Evolutionary conservation across 2,797 vertebrate species (phyloP).

Genomic region (Pempheris klunzingeri): DNA sequence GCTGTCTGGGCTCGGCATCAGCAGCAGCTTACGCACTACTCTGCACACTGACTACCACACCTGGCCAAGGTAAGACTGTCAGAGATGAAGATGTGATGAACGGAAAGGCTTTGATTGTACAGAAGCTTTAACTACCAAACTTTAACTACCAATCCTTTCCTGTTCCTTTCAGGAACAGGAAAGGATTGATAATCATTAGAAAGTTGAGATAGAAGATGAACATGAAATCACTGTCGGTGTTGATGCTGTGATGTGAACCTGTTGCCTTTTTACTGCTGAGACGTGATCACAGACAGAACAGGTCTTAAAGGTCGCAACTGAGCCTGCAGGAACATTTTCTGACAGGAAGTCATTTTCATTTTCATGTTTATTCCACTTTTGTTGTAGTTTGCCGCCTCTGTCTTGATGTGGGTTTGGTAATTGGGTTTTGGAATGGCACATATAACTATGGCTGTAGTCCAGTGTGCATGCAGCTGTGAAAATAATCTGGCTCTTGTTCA

Average conservation of each 20-base stretch:
- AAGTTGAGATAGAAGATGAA: neutral
- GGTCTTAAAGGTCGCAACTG: neutral
- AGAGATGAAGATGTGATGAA: neutral
- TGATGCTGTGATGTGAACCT: neutral
- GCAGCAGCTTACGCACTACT: constrained; percentile 30
- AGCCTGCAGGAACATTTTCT: neutral
- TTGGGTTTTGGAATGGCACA: too few relatives aligned
- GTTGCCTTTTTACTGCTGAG: neutral
- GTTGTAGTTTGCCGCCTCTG: neutral
- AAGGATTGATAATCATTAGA: neutral
- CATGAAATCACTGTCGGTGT: neutral
- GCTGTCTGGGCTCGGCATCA: constrained; percentile 54
- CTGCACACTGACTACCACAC: constrained; percentile 26
- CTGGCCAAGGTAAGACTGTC: constrained; percentile 62
- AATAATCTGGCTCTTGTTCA: neutral
- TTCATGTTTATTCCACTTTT: neutral
- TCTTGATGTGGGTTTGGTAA: neutral
- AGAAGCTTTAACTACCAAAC: neutral
- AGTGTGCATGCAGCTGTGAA: neutral
- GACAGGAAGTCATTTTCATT: neutral
- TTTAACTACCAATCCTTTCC: neutral
- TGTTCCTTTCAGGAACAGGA: too few relatives aligned
- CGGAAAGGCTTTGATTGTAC: neutral
- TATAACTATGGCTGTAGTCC: neutral
- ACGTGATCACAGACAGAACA: neutral